Percentiles rank a stretch among this genome's conserved stretches.
phyloP scores from a whole-genome alignment of 2,888 invertebrate species.

The Desoria tigrina region DNA sequence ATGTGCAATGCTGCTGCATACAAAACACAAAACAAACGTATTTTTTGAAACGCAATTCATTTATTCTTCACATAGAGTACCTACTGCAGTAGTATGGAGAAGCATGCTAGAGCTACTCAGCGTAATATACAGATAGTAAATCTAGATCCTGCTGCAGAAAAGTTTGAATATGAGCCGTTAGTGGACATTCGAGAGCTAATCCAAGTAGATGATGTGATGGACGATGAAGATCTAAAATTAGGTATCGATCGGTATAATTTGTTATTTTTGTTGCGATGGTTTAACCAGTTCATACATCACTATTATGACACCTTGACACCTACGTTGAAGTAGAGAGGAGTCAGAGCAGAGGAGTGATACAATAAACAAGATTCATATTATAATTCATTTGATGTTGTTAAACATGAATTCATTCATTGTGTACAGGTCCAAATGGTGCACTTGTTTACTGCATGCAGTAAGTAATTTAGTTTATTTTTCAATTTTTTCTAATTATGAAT shows the following conservation, averaged over 20 bases:
- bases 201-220: constrained; percentile 94
- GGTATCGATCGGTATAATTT: too few relatives aligned
- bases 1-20: too few relatives aligned
- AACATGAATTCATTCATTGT: too few relatives aligned
- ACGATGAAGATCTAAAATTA: constrained; percentile 86
- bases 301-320: too few relatives aligned
- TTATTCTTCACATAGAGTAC: constrained; percentile 90
- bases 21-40: constrained; percentile 6
- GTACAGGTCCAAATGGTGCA: constrained; percentile 91
- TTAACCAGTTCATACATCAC: too few relatives aligned
- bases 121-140: constrained; percentile 85
- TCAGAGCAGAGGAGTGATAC: too few relatives aligned
- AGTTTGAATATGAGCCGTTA: constrained; percentile 85
- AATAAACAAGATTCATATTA: too few relatives aligned
- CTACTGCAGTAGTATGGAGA: constrained; percentile 84
- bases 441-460: constrained; percentile 92
- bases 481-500: not conserved
- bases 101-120: constrained; percentile 72
- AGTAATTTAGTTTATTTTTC: constrained; percentile 55
- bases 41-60: too few relatives aligned
- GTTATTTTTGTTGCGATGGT: too few relatives aligned
- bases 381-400: too few relatives aligned
- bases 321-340: too few relatives aligned
- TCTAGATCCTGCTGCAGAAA: constrained; percentile 96
- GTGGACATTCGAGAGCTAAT: constrained; percentile 87